A percentile compares a stretch with the other conserved stretches of the same genome.
These are phyloP conservation scores for Tachina lurida DNA, from an alignment of 2,888 invertebrate genomes.

Conservation along the genomic window DNA sequence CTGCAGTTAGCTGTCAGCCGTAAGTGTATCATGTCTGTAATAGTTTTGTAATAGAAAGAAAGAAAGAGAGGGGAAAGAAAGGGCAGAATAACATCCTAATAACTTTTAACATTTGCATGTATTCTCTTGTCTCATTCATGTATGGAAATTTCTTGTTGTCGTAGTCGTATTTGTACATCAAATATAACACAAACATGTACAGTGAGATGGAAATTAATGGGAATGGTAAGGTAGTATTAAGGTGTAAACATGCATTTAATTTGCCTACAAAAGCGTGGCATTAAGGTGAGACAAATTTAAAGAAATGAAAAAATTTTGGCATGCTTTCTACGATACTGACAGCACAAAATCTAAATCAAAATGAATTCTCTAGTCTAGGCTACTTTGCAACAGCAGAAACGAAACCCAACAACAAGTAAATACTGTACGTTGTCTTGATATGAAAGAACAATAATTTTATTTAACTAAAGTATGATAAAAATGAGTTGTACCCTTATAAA, in stretches of 20 bases:
- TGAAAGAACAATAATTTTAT: too few relatives aligned
- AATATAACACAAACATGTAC: conserved; percentile 5
- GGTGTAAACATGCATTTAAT: conserved; percentile 49
- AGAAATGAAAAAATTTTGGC: too few relatives aligned
- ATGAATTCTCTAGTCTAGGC: too few relatives aligned
- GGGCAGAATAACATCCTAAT: neutral
- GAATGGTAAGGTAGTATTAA: neutral
- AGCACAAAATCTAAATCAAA: too few relatives aligned
- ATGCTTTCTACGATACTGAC: too few relatives aligned
- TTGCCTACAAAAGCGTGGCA: conserved; percentile 19
- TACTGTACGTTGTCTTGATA: too few relatives aligned
- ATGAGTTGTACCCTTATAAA: conserved; percentile 11
- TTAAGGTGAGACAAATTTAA: neutral
- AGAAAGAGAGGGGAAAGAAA: neutral
- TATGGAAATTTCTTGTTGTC: neutral
- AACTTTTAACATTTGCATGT: neutral
- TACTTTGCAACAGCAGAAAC: too few relatives aligned
- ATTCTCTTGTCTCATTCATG: conserved; percentile 1
- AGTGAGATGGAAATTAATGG: conserved; percentile 8
- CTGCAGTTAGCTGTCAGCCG: neutral
- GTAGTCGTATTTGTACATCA: neutral
- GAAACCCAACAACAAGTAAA: too few relatives aligned
- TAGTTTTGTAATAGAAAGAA: too few relatives aligned
- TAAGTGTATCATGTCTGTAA: neutral
- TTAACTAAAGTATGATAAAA: too few relatives aligned